These are phyloP conservation scores for Stichodactyla helianthus DNA, from an alignment of 64 coral and sea anemone genomes.

Conservation along the genomic window DNA sequence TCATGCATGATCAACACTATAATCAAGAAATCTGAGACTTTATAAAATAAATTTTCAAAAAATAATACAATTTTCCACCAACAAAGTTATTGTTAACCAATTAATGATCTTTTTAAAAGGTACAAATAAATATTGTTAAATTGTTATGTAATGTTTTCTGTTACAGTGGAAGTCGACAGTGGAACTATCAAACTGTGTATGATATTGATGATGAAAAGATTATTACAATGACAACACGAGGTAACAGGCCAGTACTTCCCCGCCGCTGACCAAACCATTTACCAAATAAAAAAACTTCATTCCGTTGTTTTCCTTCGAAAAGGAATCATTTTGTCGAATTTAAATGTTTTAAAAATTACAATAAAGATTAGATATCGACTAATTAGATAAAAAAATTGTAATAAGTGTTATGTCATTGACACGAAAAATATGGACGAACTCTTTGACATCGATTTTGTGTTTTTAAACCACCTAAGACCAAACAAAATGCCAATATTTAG, in stretches of 20 bases:
- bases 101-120: background rate
- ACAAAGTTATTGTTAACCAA: background rate
- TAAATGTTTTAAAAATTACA: background rate
- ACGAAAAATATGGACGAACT: background rate
- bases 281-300: background rate
- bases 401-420: background rate
- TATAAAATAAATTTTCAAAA: too few species aligned
- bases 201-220: background rate
- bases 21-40: too few species aligned
- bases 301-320: background rate
- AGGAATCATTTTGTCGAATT: background rate
- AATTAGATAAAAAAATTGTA: background rate
- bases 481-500: background rate
- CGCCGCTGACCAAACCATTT: background rate
- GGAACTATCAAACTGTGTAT: background rate
- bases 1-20: too few species aligned
- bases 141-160: background rate
- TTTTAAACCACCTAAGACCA: background rate
- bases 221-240: slow-evolving; percentile 5
- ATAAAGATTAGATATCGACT: background rate
- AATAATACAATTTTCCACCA: too few species aligned
- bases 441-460: background rate
- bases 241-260: background rate
- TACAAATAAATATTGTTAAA: background rate
- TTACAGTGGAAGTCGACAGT: background rate